phyloP scores from a whole-genome alignment of 1,140 invertebrate genomes.

The Heliothis virescens region DNA sequence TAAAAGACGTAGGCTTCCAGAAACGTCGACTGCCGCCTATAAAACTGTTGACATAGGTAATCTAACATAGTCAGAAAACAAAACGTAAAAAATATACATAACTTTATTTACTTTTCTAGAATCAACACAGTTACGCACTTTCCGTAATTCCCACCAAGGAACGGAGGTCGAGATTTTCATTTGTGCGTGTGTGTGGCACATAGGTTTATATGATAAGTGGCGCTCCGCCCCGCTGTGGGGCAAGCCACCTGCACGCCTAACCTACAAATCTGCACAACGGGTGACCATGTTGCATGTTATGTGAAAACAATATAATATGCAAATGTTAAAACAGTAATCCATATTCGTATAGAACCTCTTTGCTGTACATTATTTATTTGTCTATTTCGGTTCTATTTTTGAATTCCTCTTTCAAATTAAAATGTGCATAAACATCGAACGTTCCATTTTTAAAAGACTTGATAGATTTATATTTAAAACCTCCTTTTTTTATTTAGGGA shows the following conservation, averaged over 20 bases:
- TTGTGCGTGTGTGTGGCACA: conserved; percentile 58
- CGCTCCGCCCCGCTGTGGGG: conserved; percentile 68
- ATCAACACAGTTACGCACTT: conserved; percentile 16
- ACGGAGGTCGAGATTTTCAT: conserved; percentile 59
- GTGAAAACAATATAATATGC: conserved; percentile 26
- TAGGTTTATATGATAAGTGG: conserved; percentile 60
- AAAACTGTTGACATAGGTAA: not conserved
- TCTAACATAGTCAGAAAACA: not conserved
- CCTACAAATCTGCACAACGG: conserved; percentile 76
- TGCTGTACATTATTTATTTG: not conserved
- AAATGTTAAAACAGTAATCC: not conserved
- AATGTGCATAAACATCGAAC: too few relatives aligned
- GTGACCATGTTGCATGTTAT: conserved; percentile 59
- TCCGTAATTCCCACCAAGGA: conserved; percentile 48
- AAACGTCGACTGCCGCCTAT: too few relatives aligned
- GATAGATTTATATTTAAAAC: not conserved
- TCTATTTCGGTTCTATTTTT: not conserved
- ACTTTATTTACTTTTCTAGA: not conserved
- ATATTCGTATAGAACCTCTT: conserved; percentile 16
- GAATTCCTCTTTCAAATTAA: not conserved
- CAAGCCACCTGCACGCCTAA: conserved; percentile 70
- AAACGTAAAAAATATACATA: not conserved
- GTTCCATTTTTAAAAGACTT: not conserved
- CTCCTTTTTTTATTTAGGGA: conserved; percentile 22
- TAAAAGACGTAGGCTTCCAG: too few relatives aligned